A percentile compares a stretch with the other conserved stretches of the same genome.
These are phyloP conservation scores for Drosophila repletoides DNA, from an alignment of 1,140 invertebrate species.

Conservation along the genomic window DNA sequence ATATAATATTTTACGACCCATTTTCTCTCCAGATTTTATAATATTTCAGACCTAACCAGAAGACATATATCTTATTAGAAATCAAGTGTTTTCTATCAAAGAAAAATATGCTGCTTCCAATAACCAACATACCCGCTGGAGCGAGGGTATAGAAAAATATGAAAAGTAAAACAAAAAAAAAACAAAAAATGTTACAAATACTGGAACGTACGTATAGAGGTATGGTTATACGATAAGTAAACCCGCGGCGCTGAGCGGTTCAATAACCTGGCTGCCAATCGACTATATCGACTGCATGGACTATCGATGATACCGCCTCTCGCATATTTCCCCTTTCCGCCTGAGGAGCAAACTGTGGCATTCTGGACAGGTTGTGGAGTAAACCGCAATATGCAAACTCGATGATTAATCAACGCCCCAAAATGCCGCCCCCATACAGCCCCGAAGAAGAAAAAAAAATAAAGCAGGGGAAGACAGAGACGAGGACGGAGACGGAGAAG, in stretches of 20 bases:
- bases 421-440: slow-evolving; percentile 23
- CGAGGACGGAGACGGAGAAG: not conserved
- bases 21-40: too few species aligned
- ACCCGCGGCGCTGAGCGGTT: slow-evolving; percentile 36
- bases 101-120: too few species aligned
- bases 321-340: not conserved
- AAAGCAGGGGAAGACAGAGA: not conserved
- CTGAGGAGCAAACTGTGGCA: not conserved
- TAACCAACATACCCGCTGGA: too few species aligned
- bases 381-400: slow-evolving; percentile 51
- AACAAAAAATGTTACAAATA: slow-evolving; percentile 60
- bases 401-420: slow-evolving; percentile 74
- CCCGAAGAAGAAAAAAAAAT: not conserved
- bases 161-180: slow-evolving; percentile 10
- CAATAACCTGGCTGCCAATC: slow-evolving; percentile 65
- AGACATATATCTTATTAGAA: too few species aligned
- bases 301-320: slow-evolving; percentile 45
- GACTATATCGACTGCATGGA: slow-evolving; percentile 13
- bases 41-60: too few species aligned
- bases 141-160: too few species aligned
- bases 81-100: too few species aligned
- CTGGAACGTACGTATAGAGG: slow-evolving; percentile 10
- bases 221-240: not conserved
- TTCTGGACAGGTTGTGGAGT: slow-evolving; percentile 11
- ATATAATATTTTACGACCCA: too few species aligned